Conservation (phyloP, 1,140 invertebrate species). For the Riptortus pedestris region DNA sequence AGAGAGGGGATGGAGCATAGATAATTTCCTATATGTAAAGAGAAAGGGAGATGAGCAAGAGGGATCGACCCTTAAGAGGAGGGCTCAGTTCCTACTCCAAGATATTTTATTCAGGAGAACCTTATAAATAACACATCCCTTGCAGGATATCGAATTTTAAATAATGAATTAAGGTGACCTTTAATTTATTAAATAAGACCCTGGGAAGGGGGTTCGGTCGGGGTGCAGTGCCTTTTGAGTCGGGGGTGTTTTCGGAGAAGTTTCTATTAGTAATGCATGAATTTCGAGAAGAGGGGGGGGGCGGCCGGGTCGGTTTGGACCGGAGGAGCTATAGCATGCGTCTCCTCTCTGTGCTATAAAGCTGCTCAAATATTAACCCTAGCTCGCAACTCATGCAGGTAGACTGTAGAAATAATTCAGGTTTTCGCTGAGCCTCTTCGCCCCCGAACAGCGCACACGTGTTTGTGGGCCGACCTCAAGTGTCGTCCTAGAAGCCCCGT, state of each 20-base stretch:
- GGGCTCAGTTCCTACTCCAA: background rate
- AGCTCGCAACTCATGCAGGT: constrained; percentile 30
- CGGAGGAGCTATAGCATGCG: constrained; percentile 22
- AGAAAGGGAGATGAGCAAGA: constrained; percentile 8
- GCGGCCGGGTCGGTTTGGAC: too few species aligned
- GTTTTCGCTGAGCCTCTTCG: constrained; percentile 26
- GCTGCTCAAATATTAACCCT: constrained; percentile 28
- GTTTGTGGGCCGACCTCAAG: too few species aligned
- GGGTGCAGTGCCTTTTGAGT: constrained; percentile 28
- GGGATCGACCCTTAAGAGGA: constrained; percentile 9
- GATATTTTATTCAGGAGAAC: constrained; percentile 1
- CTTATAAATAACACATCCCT: constrained; percentile 7
- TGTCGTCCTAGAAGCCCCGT: too few species aligned
- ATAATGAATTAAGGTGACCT: constrained; percentile 29
- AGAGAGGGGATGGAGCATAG: background rate
- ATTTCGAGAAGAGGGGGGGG: background rate
- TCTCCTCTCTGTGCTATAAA: constrained; percentile 26
- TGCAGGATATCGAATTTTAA: constrained; percentile 30
- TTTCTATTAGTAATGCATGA: constrained; percentile 29
- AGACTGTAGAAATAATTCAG: constrained; percentile 30
- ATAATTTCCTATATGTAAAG: constrained; percentile 12
- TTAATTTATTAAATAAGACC: constrained; percentile 31
- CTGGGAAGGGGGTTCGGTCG: background rate
- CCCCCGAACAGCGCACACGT: too few species aligned
- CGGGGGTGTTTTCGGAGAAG: constrained; percentile 27